phyloP scores from a whole-genome alignment of 2,888 invertebrate genomes.

The Harpalus rufipes region DNA sequence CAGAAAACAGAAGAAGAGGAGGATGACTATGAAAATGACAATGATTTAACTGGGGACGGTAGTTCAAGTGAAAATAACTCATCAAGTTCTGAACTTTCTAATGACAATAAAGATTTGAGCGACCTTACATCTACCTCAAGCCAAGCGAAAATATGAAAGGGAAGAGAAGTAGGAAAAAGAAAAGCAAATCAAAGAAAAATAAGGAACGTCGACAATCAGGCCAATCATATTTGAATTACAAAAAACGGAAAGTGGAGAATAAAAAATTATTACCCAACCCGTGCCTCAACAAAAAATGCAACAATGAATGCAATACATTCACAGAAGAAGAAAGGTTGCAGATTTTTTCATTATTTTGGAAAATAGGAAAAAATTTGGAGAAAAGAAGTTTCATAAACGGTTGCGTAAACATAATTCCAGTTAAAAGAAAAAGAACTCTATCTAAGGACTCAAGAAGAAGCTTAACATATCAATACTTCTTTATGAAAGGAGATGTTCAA shows the following conservation, averaged over 20 bases:
- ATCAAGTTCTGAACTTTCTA: neutral
- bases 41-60: neutral
- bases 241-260: neutral
- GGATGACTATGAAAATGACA: neutral
- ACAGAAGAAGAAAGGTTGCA: slow-evolving; percentile 6
- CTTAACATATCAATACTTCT: slow-evolving; percentile 55
- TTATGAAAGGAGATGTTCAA: slow-evolving; percentile 61
- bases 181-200: slow-evolving; percentile 13
- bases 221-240: slow-evolving; percentile 22
- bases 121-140: neutral
- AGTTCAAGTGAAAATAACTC: slow-evolving; percentile 7
- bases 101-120: neutral
- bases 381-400: slow-evolving; percentile 10
- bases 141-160: neutral
- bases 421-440: slow-evolving; percentile 22
- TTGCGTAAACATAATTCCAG: slow-evolving; percentile 3
- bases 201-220: slow-evolving; percentile 9
- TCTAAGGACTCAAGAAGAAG: slow-evolving; percentile 26
- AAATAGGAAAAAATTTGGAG: slow-evolving; percentile 22
- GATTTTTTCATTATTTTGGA: slow-evolving; percentile 9
- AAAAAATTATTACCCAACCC: slow-evolving; percentile 11
- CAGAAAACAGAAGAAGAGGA: slow-evolving; percentile 4
- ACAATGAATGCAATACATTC: slow-evolving; percentile 21
- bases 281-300: slow-evolving; percentile 22
- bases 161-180: slow-evolving; percentile 12